Conservation (phyloP, 1,140 invertebrate genomes). For the Babylonia areolata region DNA sequence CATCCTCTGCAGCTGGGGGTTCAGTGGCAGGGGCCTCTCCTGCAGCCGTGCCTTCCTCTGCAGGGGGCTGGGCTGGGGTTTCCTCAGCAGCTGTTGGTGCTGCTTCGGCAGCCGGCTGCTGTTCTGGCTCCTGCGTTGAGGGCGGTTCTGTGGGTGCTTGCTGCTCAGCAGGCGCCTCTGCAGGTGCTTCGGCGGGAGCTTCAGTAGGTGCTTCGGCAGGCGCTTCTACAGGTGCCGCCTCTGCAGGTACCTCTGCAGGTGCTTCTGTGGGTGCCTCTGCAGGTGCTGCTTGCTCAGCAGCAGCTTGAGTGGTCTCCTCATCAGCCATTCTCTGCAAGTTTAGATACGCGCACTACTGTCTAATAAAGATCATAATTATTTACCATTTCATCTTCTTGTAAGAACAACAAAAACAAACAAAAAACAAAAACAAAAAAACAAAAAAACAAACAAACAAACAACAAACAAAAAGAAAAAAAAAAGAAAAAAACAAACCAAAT, state of each 20-base stretch:
- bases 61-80: not conserved
- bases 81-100: conserved; percentile 21
- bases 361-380: no score
- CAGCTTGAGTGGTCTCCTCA: conserved; percentile 44
- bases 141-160: not conserved
- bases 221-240: conserved; percentile 23
- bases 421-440: not conserved
- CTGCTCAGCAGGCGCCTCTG: not conserved
- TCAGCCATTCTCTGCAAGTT: conserved; percentile 60
- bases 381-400: no score
- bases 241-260: not conserved
- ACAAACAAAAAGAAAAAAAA: no score
- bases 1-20: conserved; percentile 11
- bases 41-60: not conserved
- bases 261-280: conserved; percentile 19
- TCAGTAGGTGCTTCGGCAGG: conserved; percentile 1
- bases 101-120: conserved; percentile 36
- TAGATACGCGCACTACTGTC: no score
- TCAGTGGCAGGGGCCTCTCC: conserved; percentile 29
- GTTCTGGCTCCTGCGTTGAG: conserved; percentile 20
- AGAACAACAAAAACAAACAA: no score
- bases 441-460: no score
- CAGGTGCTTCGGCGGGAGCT: not conserved
- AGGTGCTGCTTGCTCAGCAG: conserved; percentile 21
- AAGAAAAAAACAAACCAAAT: no score